phyloP scores from a whole-genome alignment of 2,888 invertebrate genomes.

The Drosophila siamana region DNA sequence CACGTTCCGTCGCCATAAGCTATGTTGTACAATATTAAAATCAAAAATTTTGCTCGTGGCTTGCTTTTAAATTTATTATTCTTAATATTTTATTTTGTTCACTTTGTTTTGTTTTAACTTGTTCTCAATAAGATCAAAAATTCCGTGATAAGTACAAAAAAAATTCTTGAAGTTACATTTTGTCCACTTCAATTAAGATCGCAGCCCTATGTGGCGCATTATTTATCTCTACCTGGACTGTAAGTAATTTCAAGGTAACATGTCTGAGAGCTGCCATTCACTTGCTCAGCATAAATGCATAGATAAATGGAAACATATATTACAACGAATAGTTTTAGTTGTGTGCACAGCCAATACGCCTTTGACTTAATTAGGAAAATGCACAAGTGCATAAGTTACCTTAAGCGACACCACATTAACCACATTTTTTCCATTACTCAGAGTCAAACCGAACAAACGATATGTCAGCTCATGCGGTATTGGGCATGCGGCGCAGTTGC shows the following conservation, averaged over 20 bases:
- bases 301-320: constrained; percentile 21
- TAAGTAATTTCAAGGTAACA: constrained; percentile 36
- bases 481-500: too few relatives aligned
- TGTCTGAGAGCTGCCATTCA: constrained; percentile 39
- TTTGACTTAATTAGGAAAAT: constrained; percentile 69
- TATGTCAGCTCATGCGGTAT: constrained; percentile 12
- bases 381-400: constrained; percentile 69
- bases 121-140: too few relatives aligned
- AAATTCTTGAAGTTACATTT: too few relatives aligned
- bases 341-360: constrained; percentile 41
- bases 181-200: background rate
- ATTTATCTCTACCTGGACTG: background rate
- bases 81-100: too few relatives aligned
- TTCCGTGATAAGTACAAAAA: too few relatives aligned
- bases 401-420: constrained; percentile 42
- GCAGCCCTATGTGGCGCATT: background rate
- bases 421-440: constrained; percentile 61
- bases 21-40: background rate
- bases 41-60: too few relatives aligned
- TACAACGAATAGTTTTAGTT: constrained; percentile 7
- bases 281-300: constrained; percentile 36
- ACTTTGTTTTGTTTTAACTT: too few relatives aligned
- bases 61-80: too few relatives aligned
- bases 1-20: background rate
- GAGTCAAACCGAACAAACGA: constrained; percentile 18